These are phyloP conservation scores for Brienomyrus longianalis DNA, from an alignment of 2,113 vertebrate genomes.

Conservation along the genomic window DNA sequence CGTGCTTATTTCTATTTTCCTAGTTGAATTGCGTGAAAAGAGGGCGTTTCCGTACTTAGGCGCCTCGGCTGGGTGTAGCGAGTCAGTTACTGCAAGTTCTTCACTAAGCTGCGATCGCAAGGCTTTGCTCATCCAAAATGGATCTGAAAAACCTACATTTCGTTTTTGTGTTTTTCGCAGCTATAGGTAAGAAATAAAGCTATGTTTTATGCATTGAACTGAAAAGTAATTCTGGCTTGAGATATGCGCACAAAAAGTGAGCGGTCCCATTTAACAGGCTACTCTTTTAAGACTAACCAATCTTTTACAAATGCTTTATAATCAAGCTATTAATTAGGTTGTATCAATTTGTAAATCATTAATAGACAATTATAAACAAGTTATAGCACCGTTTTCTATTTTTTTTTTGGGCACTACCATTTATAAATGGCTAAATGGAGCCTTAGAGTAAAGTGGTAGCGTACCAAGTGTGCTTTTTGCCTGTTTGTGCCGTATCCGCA, in stretches of 20 bases:
- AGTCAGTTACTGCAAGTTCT: neutral
- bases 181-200: slow-evolving; percentile 17
- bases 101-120: neutral
- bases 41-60: neutral
- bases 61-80: neutral
- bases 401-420: neutral
- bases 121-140: neutral
- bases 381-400: neutral
- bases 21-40: neutral
- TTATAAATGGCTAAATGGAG: neutral
- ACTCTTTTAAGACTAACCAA: neutral
- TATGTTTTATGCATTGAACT: neutral
- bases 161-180: neutral
- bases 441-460: neutral
- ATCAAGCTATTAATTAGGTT: neutral
- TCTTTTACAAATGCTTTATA: neutral
- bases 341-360: neutral
- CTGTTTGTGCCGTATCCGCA: neutral
- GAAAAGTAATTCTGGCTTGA: neutral
- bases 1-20: neutral
- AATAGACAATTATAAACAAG: neutral
- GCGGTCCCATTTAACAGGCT: neutral
- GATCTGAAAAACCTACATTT: neutral
- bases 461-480: neutral
- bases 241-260: neutral